Evolutionary conservation across 2,113 vertebrate genomes (phyloP).

Genomic region (Stigmatopora argus): DNA sequence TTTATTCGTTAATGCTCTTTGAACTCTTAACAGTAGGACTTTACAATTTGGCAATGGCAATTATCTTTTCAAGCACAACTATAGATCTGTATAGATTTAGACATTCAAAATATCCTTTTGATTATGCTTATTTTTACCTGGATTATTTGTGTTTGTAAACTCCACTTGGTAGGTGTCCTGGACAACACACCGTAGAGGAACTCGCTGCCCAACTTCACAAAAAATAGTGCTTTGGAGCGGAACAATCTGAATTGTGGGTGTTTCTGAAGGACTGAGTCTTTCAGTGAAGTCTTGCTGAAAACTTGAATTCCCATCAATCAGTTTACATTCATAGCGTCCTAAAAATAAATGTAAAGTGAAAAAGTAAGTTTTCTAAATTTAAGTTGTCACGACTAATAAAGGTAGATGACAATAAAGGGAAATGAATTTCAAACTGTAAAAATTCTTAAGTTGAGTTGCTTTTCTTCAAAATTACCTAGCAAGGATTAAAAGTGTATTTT

Average conservation of each 20-base stretch:
- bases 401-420: not conserved
- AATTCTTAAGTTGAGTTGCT: not conserved
- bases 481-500: not conserved
- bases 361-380: not conserved
- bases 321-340: slow-evolving; percentile 29
- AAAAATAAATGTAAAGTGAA: slow-evolving; percentile 1
- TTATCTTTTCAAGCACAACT: not conserved
- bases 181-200: not conserved
- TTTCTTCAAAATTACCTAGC: not conserved
- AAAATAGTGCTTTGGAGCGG: fast-evolving
- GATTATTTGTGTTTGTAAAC: fast-evolving
- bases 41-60: not conserved
- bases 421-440: not conserved
- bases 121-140: slow-evolving; percentile 26
- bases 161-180: fast-evolving
- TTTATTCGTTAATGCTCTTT: too few relatives aligned
- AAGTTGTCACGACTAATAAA: not conserved
- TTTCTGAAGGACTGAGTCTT: fast-evolving
- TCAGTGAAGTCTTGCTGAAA: slow-evolving; percentile 3
- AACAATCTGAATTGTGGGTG: slow-evolving; percentile 8
- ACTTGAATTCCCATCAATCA: not conserved
- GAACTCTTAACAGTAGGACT: too few relatives aligned
- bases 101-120: not conserved
- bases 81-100: not conserved
- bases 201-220: fast-evolving